phyloP scores from a whole-genome alignment of 2,888 invertebrate genomes.

The Thumatha senex region DNA sequence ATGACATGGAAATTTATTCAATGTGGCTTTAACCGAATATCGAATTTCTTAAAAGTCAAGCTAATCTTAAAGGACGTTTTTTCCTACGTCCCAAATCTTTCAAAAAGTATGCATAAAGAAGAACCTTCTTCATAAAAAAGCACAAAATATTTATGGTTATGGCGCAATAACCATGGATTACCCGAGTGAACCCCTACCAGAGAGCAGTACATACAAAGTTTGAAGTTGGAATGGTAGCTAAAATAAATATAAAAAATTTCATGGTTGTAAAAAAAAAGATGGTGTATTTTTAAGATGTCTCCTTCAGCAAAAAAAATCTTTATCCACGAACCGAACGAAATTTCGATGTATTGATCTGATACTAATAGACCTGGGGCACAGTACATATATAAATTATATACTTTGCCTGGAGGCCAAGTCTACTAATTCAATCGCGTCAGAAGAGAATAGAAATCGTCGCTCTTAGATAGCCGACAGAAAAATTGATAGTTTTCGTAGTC shows the following conservation, averaged over 20 bases:
- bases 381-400: no score
- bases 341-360: no score
- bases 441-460: no score
- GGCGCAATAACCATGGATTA: conserved; percentile 43
- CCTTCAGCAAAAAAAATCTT: no score
- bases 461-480: no score
- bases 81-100: conserved; percentile 18
- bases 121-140: conserved; percentile 17
- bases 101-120: conserved; percentile 28
- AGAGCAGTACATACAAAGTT: conserved; percentile 28
- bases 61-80: conserved; percentile 8
- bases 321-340: no score
- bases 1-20: no score
- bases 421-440: no score
- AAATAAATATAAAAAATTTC: conserved; percentile 35
- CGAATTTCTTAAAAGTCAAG: not conserved
- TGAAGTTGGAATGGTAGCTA: conserved; percentile 10
- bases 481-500: no score
- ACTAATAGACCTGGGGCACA: no score
- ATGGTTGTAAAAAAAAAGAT: conserved; percentile 23
- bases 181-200: conserved; percentile 40
- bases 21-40: no score
- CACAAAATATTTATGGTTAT: conserved; percentile 45
- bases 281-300: not conserved
- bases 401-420: no score